These are phyloP conservation scores for Aquatica leii DNA, from an alignment of 2,888 invertebrate species.

Conservation along the genomic window DNA sequence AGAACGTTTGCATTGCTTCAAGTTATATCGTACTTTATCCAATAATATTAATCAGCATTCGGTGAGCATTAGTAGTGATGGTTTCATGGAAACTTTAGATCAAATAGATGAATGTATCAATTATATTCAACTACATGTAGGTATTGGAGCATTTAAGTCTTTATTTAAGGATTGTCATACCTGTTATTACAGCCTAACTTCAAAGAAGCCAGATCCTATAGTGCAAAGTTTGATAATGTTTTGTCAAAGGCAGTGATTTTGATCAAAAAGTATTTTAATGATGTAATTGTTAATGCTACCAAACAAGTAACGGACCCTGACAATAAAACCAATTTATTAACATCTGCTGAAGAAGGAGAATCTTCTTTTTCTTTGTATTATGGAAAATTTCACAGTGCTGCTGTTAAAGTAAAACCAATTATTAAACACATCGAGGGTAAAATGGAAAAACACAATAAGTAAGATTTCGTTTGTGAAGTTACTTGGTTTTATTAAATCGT, in stretches of 20 bases:
- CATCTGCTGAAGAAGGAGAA: constrained; percentile 57
- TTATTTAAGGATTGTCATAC: constrained; percentile 27
- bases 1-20: constrained; percentile 83
- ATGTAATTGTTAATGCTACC: constrained; percentile 80
- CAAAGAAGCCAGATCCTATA: constrained; percentile 85
- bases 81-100: constrained; percentile 81
- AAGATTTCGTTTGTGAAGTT: constrained; percentile 54
- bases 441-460: constrained; percentile 77
- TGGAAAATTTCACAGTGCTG: constrained; percentile 94
- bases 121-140: constrained; percentile 84
- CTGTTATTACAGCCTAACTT: constrained; percentile 70
- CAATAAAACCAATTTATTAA: constrained; percentile 47
- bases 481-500: constrained; percentile 8
- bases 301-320: constrained; percentile 70
- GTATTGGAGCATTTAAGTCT: too few species aligned
- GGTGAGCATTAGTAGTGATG: constrained; percentile 67
- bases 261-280: constrained; percentile 80
- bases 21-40: constrained; percentile 67
- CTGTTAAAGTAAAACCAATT: constrained; percentile 82
- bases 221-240: constrained; percentile 85
- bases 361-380: constrained; percentile 87
- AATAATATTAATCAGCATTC: constrained; percentile 49
- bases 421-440: constrained; percentile 84
- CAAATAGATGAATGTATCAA: constrained; percentile 87
- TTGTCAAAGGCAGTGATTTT: constrained; percentile 81